A percentile compares a stretch with the other conserved stretches of the same genome.
Evolutionary conservation across 2,113 vertebrate species (phyloP).

Genomic region (Colius striatus): DNA sequence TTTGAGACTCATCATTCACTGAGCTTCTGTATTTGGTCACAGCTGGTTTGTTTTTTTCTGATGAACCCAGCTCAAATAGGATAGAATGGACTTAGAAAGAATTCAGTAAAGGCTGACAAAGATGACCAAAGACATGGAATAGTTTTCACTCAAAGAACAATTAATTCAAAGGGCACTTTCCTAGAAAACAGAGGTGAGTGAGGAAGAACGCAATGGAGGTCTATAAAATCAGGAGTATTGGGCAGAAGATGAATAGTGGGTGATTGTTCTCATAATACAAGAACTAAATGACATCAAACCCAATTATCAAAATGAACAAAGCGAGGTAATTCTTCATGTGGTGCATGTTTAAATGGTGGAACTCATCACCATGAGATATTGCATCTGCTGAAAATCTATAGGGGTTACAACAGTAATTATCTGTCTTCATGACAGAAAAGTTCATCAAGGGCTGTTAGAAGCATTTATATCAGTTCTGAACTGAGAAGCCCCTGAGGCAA

Average conservation of each 20-base stretch:
- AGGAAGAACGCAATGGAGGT: background rate
- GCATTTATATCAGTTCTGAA: background rate
- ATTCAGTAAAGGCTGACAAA: background rate
- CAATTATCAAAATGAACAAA: background rate
- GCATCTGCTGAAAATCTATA: background rate
- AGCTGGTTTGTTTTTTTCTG: background rate
- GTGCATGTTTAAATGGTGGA: background rate
- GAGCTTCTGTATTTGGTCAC: background rate
- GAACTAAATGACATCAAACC: background rate
- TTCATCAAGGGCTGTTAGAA: background rate
- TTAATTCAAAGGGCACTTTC: background rate
- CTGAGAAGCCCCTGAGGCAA: background rate
- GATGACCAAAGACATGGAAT: background rate
- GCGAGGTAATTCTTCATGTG: background rate
- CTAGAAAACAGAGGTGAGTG: background rate
- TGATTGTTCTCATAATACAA: background rate
- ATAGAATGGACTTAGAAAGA: background rate
- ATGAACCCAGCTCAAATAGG: background rate
- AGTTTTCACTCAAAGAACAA: background rate
- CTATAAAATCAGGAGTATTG: background rate
- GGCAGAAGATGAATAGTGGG: background rate
- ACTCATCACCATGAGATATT: background rate
- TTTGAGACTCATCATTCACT: background rate
- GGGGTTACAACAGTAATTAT: background rate
- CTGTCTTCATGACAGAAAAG: background rate